Evolutionary conservation across 2,797 vertebrate genomes (phyloP), one percentile per base, ranked within the genome.

Genomic region (Malacoctenus gilli): DNA sequence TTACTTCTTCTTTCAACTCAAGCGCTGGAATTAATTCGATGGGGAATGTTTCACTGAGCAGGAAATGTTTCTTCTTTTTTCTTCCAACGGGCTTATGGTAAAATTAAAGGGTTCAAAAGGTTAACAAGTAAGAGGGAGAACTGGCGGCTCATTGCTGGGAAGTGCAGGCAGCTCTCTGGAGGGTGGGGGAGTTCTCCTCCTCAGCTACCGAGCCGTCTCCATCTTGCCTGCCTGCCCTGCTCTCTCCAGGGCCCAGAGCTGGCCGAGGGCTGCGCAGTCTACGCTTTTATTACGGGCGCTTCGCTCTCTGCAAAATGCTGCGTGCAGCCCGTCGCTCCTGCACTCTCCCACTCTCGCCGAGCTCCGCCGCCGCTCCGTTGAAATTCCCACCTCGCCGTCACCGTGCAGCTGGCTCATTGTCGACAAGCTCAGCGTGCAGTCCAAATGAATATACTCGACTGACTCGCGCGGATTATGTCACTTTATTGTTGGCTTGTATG

Each of bases 241-340:
- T 51, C 68, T 64, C 63, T 59, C 54, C 20, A 28, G 58, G 50
- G 65, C 44, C 54, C 31, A n/a, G 54, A 41, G 54, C 57, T 65
- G 42, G 44, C 62, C 21, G 25, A 63, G 32, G 34, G 34, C 71
- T 71, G 53, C 59, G 53, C 54, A 61, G 49, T 54, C 49, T 54
- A 46, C 60, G 64, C 19, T 74, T n/a, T 71, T 66, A 54, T 57
- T 58, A 59, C 66, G 54, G 37, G 22, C 62, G 66, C 64, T 41
- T 30, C 60, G 61, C 53, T 67, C 54, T 67, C 56, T 76, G 72
- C 80, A 85, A 85, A 77, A 84, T 75, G 63, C 67, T 73, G 61
- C 38, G 36, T 41, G n/a, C 4, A 42, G 48, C 34, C 54, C 55
- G 59, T 68, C 61, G 43, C 42, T 61, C 38, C 58, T 62, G 64